Evolutionary conservation across 2,888 invertebrate genomes (phyloP).

Genomic region (Heliconius aoede): DNA sequence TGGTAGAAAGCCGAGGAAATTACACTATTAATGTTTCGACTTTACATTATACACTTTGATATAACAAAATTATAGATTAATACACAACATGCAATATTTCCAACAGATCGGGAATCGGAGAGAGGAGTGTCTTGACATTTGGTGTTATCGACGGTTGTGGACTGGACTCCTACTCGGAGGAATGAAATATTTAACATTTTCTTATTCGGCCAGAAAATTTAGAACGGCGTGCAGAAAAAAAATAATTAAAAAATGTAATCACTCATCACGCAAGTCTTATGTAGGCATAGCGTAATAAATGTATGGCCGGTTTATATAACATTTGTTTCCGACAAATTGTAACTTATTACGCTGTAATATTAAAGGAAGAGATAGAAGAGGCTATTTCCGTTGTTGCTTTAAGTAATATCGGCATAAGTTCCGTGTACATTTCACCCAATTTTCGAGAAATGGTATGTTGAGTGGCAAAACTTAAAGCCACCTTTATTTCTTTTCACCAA

Average conservation of each 20-base stretch:
- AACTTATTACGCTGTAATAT: conserved; percentile 21
- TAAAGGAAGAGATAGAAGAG: conserved; percentile 12
- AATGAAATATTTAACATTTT: too few relatives aligned
- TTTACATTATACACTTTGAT: conserved; percentile 26
- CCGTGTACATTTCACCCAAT: not conserved
- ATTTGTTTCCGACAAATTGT: conserved; percentile 17
- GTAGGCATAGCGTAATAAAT: conserved; percentile 9
- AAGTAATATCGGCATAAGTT: not conserved
- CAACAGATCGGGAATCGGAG: not conserved
- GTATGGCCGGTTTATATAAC: conserved; percentile 3
- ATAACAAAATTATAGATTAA: conserved; percentile 35
- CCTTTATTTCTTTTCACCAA: too few relatives aligned
- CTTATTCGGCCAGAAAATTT: not conserved
- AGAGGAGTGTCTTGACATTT: too few relatives aligned
- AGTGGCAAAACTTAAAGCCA: too few relatives aligned
- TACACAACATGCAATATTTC: too few relatives aligned
- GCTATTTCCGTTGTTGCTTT: conserved; percentile 12
- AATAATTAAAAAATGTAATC: not conserved
- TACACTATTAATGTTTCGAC: conserved; percentile 41
- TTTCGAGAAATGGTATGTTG: too few relatives aligned
- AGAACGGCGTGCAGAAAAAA: not conserved
- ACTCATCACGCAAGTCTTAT: not conserved
- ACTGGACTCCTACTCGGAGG: too few relatives aligned
- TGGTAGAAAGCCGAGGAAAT: conserved; percentile 48
- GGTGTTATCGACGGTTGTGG: too few relatives aligned